Conservation (phyloP, 53 echinoderm and acorn worm species). For the Actinopyga echinites region DNA sequence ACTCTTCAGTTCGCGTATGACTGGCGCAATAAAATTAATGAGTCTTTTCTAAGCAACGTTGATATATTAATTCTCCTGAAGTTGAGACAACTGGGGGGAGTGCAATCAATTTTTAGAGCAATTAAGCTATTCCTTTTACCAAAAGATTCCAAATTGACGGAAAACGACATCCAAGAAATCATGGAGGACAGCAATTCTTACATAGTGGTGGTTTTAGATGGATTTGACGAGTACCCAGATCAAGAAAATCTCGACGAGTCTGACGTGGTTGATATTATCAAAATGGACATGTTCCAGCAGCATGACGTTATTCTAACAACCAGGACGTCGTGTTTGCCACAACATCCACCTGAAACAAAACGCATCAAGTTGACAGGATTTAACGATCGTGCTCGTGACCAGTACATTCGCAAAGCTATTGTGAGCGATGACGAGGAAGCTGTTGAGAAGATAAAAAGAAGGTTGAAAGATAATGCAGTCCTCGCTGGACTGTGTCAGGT, state of each 20-base stretch:
- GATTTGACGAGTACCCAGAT: slow-evolving; percentile 25
- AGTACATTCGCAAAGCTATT: slow-evolving; percentile 8
- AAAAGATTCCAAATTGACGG: background rate
- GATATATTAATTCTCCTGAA: background rate
- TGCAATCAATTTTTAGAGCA: slow-evolving; percentile 5
- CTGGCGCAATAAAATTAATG: background rate
- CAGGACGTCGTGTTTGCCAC: background rate
- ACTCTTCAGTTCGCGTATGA: slow-evolving; percentile 7
- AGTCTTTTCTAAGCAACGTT: background rate
- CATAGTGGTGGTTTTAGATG: background rate
- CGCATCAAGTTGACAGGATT: slow-evolving; percentile 1
- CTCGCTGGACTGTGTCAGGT: slow-evolving; percentile 8
- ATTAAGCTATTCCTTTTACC: background rate
- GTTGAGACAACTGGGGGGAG: slow-evolving; percentile 13
- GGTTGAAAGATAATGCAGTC: background rate
- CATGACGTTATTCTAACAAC: slow-evolving; percentile 7
- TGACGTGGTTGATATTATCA: background rate
- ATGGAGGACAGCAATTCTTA: background rate
- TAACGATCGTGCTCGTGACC: background rate
- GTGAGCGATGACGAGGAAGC: background rate
- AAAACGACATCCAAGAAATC: background rate
- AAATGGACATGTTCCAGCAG: background rate
- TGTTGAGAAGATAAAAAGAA: background rate
- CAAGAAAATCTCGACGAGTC: background rate
- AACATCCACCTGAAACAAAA: background rate